Base-by-base conservation (phyloP, 2,113 vertebrate species). In the Heterotilapia buettikoferi region DNA sequence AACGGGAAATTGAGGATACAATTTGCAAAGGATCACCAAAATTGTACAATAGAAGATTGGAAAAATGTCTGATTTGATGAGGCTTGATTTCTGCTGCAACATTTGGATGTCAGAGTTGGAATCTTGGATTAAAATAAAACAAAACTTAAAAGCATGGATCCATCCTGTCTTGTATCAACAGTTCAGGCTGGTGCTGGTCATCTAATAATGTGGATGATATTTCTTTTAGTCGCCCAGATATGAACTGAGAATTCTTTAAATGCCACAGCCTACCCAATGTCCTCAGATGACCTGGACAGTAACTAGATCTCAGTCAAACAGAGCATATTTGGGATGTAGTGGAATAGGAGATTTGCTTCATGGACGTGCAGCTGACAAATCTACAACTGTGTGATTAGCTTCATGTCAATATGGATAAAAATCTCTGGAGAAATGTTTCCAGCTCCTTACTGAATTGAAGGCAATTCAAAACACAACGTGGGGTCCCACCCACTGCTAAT, bases 401-500 rank as follows among this genome's bases (percentile, higher is more conserved):
- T 73, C 40, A 45, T 45, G 40, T 5, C 40, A 26, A 10, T 45
- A 45, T 45, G 21, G 68, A 0, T 43, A 43, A 45, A 73, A 45
- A 26, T 73, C 21, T 36, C 61, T 66, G 61, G 21, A 45, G 14
- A 38, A 73, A 26, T 47, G 14, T 45, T 45, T 73, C 68, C 24
- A 29, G 40, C 45, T 18, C 24, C 21, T 76, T 29, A 18, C 18
- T 45, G 13, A 73, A 73, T 18, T 43, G n/a, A 43, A 43, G 19
- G 7, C 7, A 71, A 18, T 0, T 73, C 38, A 4, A 0, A 73
- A 45, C n/a, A 24, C 38, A 47, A 29, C 0, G 14, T 45, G 14
- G 14, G 14, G 14, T 73, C 40, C 40, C 14, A 26, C 2, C 13
- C 68, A 26, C 13, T 73, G 13, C 21, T 73, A 73, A 45, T 24